Percentiles rank a stretch among this genome's conserved stretches.
These are phyloP conservation scores for Periophthalmus modestus DNA, from an alignment of 2,113 vertebrate species.

Conservation along the genomic window DNA sequence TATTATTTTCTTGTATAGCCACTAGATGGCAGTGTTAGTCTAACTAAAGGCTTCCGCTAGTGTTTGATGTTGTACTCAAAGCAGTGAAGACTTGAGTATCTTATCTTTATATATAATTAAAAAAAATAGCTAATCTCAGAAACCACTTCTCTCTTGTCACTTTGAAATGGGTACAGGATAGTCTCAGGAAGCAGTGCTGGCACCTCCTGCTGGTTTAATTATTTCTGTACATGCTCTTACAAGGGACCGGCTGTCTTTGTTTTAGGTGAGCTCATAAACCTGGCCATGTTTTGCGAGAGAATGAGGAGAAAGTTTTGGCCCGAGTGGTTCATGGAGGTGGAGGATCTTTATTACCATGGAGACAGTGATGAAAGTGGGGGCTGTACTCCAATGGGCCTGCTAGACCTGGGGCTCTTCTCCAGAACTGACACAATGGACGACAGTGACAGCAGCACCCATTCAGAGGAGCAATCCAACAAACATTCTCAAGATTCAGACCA, in stretches of 20 bases:
- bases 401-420: constrained; percentile 90
- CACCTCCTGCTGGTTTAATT: constrained; percentile 20
- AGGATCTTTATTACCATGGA: constrained; percentile 87
- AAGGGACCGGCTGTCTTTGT: constrained; percentile 16
- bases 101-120: constrained; percentile 21
- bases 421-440: constrained; percentile 94
- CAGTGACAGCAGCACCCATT: constrained; percentile 81
- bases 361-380: constrained; percentile 82
- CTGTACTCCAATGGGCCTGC: constrained; percentile 60
- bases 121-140: constrained; percentile 16
- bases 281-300: constrained; percentile 96
- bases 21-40: constrained; percentile 61
- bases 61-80: constrained; percentile 19
- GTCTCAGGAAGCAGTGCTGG: neutral
- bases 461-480: constrained; percentile 63
- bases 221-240: constrained; percentile 1
- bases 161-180: constrained; percentile 18
- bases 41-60: constrained; percentile 13
- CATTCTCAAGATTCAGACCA: constrained; percentile 85
- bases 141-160: constrained; percentile 10
- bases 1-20: constrained; percentile 18
- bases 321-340: constrained; percentile 90
- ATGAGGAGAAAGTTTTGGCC: constrained; percentile 96
- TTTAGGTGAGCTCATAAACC: constrained; percentile 92
- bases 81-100: neutral